Evolutionary conservation across 2,888 invertebrate species (phyloP).

Genomic region (Lasioglossum villosulum): DNA sequence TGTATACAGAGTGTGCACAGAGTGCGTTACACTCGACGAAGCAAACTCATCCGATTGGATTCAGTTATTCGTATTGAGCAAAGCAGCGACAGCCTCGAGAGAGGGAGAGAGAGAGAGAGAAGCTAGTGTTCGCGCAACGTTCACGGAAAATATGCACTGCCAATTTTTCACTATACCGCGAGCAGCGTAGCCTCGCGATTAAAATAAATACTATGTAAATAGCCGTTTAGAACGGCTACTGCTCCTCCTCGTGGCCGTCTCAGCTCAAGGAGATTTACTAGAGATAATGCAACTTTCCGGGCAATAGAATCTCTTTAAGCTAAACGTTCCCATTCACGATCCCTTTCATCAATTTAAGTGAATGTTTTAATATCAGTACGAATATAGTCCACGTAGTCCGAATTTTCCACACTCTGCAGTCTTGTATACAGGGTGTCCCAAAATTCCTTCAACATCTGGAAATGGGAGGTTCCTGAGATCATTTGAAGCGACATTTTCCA

Average conservation of each 20-base stretch:
- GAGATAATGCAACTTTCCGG: neutral
- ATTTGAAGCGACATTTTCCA: no score
- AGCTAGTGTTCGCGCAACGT: neutral
- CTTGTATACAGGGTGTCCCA: no score
- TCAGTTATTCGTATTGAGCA: constrained; percentile 70
- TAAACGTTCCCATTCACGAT: no score
- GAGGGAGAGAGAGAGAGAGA: neutral
- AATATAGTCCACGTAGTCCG: no score
- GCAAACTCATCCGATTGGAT: constrained; percentile 75
- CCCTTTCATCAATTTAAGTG: no score
- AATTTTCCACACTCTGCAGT: no score
- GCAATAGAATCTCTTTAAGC: no score
- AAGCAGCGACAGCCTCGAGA: neutral
- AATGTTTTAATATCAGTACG: no score
- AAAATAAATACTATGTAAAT: neutral
- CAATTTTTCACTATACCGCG: constrained; percentile 25
- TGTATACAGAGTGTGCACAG: constrained; percentile 49
- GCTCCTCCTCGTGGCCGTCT: neutral
- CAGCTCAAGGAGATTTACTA: neutral
- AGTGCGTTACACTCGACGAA: constrained; percentile 63
- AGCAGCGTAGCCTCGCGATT: neutral
- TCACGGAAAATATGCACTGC: constrained; percentile 16
- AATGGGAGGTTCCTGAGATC: no score
- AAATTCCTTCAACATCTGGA: no score
- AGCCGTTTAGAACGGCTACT: neutral